Conservation (phyloP, 2,113 vertebrate genomes). For the Hippoglossus stenolepis region DNA sequence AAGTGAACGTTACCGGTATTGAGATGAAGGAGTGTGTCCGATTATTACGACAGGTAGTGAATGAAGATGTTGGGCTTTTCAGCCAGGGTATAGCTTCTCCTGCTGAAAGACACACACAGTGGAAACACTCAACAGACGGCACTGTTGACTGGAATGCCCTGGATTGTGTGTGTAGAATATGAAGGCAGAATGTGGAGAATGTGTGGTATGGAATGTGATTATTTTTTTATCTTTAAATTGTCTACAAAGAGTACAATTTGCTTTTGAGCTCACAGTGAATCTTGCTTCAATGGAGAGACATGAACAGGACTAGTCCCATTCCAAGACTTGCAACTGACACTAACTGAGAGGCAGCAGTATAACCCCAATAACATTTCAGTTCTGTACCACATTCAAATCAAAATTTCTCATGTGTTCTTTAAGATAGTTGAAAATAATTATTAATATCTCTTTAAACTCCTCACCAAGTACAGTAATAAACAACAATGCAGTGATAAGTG, state of each 20-base stretch:
- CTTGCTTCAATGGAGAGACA: background rate
- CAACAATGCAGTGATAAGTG: too few relatives aligned
- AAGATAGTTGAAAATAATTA: too few relatives aligned
- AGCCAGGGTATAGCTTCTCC: constrained; percentile 39
- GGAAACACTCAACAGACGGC: constrained; percentile 23
- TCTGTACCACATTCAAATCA: too few relatives aligned
- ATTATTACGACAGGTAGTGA: constrained; percentile 60
- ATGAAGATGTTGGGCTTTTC: constrained; percentile 66
- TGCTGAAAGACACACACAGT: constrained; percentile 39
- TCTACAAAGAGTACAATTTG: background rate
- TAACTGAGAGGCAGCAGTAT: too few relatives aligned
- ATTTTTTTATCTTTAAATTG: background rate
- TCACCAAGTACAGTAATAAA: too few relatives aligned
- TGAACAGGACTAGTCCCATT: too few relatives aligned
- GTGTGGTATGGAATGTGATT: constrained; percentile 7
- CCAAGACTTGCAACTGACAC: too few relatives aligned
- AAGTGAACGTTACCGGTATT: constrained; percentile 20
- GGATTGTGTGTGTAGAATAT: background rate
- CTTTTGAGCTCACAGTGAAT: background rate
- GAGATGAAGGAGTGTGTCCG: constrained; percentile 52
- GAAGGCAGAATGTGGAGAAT: constrained; percentile 10
- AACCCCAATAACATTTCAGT: too few relatives aligned
- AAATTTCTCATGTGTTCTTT: too few relatives aligned
- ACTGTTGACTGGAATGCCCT: background rate
- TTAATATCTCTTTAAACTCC: too few relatives aligned